These are phyloP conservation scores for Oscheius sp. DNA, from an alignment of 2,888 invertebrate species.

Conservation along the genomic window DNA sequence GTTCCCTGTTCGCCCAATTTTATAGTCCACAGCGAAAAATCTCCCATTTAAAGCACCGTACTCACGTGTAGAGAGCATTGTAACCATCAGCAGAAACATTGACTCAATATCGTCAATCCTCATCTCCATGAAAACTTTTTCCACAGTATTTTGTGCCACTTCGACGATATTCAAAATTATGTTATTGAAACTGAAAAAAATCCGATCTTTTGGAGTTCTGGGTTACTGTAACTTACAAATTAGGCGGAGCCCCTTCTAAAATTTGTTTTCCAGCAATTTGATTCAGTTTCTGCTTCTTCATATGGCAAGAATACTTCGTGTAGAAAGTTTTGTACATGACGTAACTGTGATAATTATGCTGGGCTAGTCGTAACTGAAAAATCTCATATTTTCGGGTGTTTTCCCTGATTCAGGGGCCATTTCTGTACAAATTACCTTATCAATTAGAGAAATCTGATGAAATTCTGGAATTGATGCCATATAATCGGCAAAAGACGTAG, in stretches of 20 bases:
- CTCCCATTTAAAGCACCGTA: too few species aligned
- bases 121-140: conserved; percentile 8
- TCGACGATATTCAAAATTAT: neutral
- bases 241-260: neutral
- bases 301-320: neutral
- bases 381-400: too few species aligned
- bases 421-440: conserved; percentile 13
- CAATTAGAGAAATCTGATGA: neutral
- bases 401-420: too few species aligned
- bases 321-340: neutral
- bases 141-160: neutral
- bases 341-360: conserved; percentile 5
- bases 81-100: neutral
- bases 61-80: conserved; percentile 9
- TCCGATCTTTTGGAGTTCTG: too few species aligned
- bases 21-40: too few species aligned
- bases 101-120: neutral
- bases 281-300: neutral
- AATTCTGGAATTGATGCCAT: neutral
- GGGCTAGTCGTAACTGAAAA: neutral
- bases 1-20: too few species aligned
- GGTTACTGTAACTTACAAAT: conserved; percentile 6
- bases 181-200: too few species aligned
- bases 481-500: neutral
- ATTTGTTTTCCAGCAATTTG: neutral